These are phyloP conservation scores for Catocala fraxini DNA, from an alignment of 2,888 invertebrate species.

Conservation along the genomic window DNA sequence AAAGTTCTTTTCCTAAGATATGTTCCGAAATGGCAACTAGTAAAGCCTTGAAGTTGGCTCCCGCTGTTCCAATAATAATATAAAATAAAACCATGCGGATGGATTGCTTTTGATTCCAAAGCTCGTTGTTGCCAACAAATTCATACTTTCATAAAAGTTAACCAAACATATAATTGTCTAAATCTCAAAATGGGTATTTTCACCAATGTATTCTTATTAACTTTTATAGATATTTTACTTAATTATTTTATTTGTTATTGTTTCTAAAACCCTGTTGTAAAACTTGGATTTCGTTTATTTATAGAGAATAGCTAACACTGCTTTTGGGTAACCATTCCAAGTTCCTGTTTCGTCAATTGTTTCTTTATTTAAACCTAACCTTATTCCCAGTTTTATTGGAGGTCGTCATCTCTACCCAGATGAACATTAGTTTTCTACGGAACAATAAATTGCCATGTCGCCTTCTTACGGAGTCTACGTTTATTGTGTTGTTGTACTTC, in stretches of 20 bases:
- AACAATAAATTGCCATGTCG: no score
- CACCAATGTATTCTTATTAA: constrained; percentile 21
- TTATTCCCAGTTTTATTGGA: no score
- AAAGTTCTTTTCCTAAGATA: constrained; percentile 64
- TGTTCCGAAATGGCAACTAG: constrained; percentile 53
- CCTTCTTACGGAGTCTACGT: no score
- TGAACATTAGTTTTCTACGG: no score
- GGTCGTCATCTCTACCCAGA: no score
- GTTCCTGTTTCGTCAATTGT: no score
- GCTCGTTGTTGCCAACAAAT: constrained; percentile 14
- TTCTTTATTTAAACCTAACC: no score
- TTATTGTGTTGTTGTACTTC: no score
- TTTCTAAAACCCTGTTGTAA: no score
- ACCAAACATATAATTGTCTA: constrained; percentile 11
- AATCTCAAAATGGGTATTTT: constrained; percentile 31
- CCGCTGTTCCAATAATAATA: constrained; percentile 13
- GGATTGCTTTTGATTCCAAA: constrained; percentile 8
- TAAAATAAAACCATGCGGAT: constrained; percentile 19
- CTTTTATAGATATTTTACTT: constrained; percentile 19
- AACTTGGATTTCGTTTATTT: no score
- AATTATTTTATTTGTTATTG: background rate
- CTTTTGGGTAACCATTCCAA: no score
- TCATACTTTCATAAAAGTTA: constrained; percentile 10
- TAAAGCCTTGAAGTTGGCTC: constrained; percentile 28
- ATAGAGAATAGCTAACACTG: no score